phyloP scores from a whole-genome alignment of 2,113 vertebrate genomes.

The Micromys minutus region DNA sequence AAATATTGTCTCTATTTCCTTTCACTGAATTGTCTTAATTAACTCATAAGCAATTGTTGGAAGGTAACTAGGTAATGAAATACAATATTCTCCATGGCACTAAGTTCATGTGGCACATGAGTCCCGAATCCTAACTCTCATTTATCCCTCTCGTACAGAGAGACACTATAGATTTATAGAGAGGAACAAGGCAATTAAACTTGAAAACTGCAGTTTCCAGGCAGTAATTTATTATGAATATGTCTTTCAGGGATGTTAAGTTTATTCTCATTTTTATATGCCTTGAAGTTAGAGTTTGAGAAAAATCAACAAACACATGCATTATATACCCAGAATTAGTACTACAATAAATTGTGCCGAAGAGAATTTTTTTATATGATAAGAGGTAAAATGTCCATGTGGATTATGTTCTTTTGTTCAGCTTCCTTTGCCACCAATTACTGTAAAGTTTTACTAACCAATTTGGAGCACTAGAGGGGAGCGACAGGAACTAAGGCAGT shows the following conservation, averaged over 20 bases:
- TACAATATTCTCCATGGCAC: constrained; percentile 4
- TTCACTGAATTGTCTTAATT: neutral
- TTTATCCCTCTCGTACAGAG: constrained; percentile 5
- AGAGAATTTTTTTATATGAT: constrained; percentile 49
- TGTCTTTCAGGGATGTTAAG: constrained; percentile 76
- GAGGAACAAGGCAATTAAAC: constrained; percentile 69
- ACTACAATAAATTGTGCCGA: constrained; percentile 71
- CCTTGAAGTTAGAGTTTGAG: constrained; percentile 69
- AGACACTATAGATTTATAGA: constrained; percentile 68
- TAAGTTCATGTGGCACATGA: neutral
- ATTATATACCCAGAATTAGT: constrained; percentile 68
- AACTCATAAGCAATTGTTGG: neutral
- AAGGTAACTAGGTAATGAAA: neutral
- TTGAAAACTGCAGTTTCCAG: constrained; percentile 65
- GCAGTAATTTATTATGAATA: constrained; percentile 77
- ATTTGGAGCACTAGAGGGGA: constrained; percentile 46
- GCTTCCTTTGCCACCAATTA: constrained; percentile 64
- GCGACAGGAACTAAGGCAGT: neutral
- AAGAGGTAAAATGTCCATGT: constrained; percentile 33
- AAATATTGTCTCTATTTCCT: neutral
- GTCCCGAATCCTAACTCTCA: neutral
- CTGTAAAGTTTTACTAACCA: constrained; percentile 67
- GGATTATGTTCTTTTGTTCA: constrained; percentile 49
- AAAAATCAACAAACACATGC: constrained; percentile 79
- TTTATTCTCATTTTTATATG: constrained; percentile 76